These are phyloP conservation scores for Eristalinus aeneus DNA, from an alignment of 2,888 invertebrate genomes.

Conservation along the genomic window DNA sequence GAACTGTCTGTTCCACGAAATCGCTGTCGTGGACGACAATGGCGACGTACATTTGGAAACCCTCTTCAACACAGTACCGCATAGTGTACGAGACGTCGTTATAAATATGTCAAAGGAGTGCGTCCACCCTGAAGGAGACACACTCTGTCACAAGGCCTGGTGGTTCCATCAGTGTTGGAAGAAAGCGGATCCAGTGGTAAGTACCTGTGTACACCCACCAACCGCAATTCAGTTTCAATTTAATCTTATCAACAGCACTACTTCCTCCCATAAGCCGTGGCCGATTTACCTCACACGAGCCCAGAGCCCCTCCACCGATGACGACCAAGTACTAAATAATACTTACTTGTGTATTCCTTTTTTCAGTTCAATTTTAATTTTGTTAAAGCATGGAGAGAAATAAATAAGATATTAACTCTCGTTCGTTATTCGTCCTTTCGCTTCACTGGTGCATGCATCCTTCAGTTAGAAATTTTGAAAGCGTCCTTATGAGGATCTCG, in stretches of 20 bases:
- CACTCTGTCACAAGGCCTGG: constrained; percentile 75
- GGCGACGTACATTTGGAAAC: constrained; percentile 76
- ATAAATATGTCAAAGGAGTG: constrained; percentile 74
- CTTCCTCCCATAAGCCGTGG: constrained; percentile 66
- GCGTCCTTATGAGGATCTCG: constrained; percentile 31
- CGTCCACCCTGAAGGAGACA: constrained; percentile 74
- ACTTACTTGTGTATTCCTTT: background rate
- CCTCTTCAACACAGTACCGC: constrained; percentile 72
- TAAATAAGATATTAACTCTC: background rate
- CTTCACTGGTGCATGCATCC: background rate
- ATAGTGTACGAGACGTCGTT: constrained; percentile 72
- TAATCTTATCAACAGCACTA: constrained; percentile 69
- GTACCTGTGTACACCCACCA: constrained; percentile 21
- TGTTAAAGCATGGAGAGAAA: constrained; percentile 49
- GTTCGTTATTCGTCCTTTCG: background rate
- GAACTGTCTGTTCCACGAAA: constrained; percentile 76
- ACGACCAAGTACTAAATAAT: constrained; percentile 8
- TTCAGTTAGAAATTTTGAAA: constrained; percentile 35
- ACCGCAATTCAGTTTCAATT: constrained; percentile 35
- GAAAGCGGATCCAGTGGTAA: constrained; percentile 75
- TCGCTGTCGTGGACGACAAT: constrained; percentile 74
- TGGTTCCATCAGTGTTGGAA: constrained; percentile 76
- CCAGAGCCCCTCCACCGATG: constrained; percentile 2
- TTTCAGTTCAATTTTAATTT: constrained; percentile 54
- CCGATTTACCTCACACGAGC: constrained; percentile 1